Evolutionary conservation across 2,888 invertebrate species (phyloP).

Genomic region (Caenorhabditis becei): DNA sequence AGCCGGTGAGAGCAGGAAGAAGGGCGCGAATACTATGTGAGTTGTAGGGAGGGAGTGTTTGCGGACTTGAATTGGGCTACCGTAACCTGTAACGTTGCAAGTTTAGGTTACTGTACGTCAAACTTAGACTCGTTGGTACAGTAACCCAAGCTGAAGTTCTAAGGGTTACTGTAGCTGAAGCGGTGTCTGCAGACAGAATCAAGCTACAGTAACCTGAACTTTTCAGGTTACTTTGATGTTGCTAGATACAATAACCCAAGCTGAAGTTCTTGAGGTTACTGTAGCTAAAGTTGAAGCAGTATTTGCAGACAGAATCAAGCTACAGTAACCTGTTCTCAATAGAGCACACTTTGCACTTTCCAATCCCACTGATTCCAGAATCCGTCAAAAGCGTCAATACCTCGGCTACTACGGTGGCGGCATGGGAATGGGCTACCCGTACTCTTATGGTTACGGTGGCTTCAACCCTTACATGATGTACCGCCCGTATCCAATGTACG

Average conservation of each 20-base stretch:
- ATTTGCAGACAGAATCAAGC: too few species aligned
- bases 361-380: constrained; percentile 27
- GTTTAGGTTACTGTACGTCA: not conserved
- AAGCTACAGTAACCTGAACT: too few species aligned
- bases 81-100: not conserved
- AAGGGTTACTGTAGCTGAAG: too few species aligned
- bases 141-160: too few species aligned
- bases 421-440: constrained; percentile 41
- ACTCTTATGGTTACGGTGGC: constrained; percentile 46
- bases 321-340: too few species aligned
- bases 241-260: too few species aligned
- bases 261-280: too few species aligned
- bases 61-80: too few species aligned
- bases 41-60: not conserved
- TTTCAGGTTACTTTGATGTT: too few species aligned
- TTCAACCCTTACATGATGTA: constrained; percentile 60
- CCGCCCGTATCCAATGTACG: constrained; percentile 54
- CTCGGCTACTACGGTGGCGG: constrained; percentile 42
- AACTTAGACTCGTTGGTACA: too few species aligned
- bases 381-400: constrained; percentile 58
- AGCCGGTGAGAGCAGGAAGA: constrained; percentile 36
- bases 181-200: too few species aligned
- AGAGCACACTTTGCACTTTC: not conserved
- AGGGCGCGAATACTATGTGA: constrained; percentile 25
- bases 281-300: too few species aligned